Conservation (phyloP, 2,797 vertebrate species). For the Sebastes miniatus region DNA sequence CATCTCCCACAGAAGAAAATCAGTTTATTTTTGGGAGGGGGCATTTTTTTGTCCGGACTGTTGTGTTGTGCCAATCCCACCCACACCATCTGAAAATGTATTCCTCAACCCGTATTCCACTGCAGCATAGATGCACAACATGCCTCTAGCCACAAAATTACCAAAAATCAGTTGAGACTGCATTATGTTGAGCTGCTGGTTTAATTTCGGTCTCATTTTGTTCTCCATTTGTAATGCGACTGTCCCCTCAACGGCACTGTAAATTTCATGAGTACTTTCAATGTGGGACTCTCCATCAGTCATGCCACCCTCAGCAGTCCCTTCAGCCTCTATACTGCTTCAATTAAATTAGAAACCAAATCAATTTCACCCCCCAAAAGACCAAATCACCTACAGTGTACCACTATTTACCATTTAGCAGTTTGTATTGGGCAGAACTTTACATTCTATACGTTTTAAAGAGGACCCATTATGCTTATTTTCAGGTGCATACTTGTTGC, state of each 20-base stretch:
- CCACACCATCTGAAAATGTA: slow-evolving; percentile 21
- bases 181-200: not conserved
- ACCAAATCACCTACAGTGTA: slow-evolving; percentile 1
- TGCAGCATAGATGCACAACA: not conserved
- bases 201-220: slow-evolving; percentile 28
- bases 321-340: slow-evolving; percentile 4
- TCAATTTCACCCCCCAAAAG: slow-evolving; percentile 7
- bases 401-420: not conserved
- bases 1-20: slow-evolving; percentile 6
- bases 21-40: not conserved
- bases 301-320: slow-evolving; percentile 4
- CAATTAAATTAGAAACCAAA: slow-evolving; percentile 29
- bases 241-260: not conserved
- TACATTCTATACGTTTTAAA: not conserved
- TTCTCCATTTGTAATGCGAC: slow-evolving; percentile 1
- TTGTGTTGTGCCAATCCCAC: not conserved
- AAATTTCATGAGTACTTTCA: slow-evolving; percentile 12
- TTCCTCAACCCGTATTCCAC: not conserved
- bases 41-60: not conserved
- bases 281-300: slow-evolving; percentile 12
- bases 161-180: not conserved
- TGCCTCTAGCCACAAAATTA: not conserved
- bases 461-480: too few species aligned
- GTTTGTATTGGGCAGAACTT: not conserved
- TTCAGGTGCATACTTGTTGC: too few species aligned